phyloP scores from a whole-genome alignment of 2,797 vertebrate species.

The Paratrypauchen microcephalus region DNA sequence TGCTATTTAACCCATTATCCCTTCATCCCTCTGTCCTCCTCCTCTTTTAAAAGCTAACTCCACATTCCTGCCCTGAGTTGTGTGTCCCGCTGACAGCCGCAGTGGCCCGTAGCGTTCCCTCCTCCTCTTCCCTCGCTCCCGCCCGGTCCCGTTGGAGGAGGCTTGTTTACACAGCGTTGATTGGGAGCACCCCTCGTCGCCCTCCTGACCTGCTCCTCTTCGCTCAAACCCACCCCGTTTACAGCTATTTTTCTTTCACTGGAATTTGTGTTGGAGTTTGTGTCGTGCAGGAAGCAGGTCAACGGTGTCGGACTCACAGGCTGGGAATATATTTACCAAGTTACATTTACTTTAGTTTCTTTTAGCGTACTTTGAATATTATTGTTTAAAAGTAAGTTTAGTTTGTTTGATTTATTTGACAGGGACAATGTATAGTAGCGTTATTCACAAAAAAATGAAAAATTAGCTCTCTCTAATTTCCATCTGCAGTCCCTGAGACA shows the following conservation, averaged over 20 bases:
- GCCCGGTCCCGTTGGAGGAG: constrained; percentile 67
- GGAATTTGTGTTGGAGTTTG: constrained; percentile 6
- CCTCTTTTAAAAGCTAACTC: constrained; percentile 67
- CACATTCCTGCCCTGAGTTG: constrained; percentile 75
- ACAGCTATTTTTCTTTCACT: neutral
- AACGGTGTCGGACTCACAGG: neutral
- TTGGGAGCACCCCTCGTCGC: constrained; percentile 72
- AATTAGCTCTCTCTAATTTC: too few relatives aligned
- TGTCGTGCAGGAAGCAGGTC: neutral
- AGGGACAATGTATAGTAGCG: too few relatives aligned
- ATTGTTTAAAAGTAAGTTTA: neutral
- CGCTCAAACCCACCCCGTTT: constrained; percentile 17
- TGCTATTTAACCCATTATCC: too few relatives aligned
- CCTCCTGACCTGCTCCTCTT: constrained; percentile 58
- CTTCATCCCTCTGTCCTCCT: constrained; percentile 12
- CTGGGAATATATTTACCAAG: neutral
- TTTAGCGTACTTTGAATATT: too few relatives aligned
- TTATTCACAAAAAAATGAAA: too few relatives aligned
- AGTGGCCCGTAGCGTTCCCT: constrained; percentile 63
- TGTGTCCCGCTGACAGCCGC: constrained; percentile 72
- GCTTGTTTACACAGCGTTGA: constrained; percentile 72
- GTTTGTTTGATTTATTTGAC: too few relatives aligned
- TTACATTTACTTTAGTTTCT: too few relatives aligned
- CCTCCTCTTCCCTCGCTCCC: constrained; percentile 30
- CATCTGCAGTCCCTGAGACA: too few relatives aligned